Percentiles rank a stretch among this genome's conserved stretches.
phyloP scores from a whole-genome alignment of 2,888 invertebrate species.

The Unio pictorum region DNA sequence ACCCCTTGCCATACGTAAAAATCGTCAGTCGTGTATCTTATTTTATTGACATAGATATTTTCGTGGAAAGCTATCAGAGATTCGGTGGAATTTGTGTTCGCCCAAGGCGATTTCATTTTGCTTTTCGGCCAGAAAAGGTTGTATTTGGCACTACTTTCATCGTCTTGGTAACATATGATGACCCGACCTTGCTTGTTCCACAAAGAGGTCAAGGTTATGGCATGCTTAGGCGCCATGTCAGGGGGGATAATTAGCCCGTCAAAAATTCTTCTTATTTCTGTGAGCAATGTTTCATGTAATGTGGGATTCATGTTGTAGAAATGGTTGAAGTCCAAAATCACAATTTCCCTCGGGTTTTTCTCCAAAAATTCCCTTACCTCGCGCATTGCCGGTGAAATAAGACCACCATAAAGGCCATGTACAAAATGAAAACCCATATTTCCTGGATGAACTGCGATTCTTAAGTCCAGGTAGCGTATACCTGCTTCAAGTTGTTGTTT shows the following conservation, averaged over 20 bases:
- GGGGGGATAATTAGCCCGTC: constrained; percentile 78
- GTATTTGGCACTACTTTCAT: constrained; percentile 21
- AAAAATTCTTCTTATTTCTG: constrained; percentile 76
- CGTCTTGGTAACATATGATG: constrained; percentile 66
- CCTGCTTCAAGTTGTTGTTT: constrained; percentile 83
- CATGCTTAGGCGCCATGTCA: constrained; percentile 59
- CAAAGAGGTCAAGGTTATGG: constrained; percentile 77
- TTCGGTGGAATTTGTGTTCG: constrained; percentile 78
- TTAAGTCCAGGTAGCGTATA: constrained; percentile 86
- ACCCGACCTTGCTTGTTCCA: constrained; percentile 74
- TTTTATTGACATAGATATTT: constrained; percentile 73
- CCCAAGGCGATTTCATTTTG: constrained; percentile 86
- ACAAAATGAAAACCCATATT: constrained; percentile 79
- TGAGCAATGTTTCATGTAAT: constrained; percentile 79
- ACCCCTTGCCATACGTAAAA: constrained; percentile 87
- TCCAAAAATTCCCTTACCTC: constrained; percentile 81
- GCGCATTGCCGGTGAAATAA: constrained; percentile 78
- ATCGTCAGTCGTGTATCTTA: constrained; percentile 73
- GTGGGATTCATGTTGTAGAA: constrained; percentile 81
- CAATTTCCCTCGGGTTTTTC: constrained; percentile 81
- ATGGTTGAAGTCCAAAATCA: constrained; percentile 87
- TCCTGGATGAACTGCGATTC: constrained; percentile 80
- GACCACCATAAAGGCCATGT: constrained; percentile 84
- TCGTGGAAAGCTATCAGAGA: constrained; percentile 79
- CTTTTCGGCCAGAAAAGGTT: constrained; percentile 77